Conservation (phyloP, 2,113 vertebrate genomes). For the Campylorhamphus procurvoides region DNA sequence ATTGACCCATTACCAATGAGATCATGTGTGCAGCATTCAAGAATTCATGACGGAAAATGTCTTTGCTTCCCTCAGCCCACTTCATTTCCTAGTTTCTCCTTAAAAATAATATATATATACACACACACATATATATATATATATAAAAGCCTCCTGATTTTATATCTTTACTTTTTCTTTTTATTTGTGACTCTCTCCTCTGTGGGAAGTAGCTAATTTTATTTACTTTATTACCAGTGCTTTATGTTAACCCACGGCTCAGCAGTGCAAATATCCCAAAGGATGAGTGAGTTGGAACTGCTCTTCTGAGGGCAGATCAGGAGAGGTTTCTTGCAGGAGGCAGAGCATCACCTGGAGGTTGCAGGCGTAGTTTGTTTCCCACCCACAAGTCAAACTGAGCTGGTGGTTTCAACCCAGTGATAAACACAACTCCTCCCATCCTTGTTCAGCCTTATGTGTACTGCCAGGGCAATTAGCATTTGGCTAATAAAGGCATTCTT, state of each 20-base stretch:
- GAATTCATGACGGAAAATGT: slow-evolving; percentile 12
- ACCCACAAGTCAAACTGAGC: not conserved
- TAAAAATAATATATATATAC: not conserved
- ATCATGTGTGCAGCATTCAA: not conserved
- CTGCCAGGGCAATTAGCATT: not conserved
- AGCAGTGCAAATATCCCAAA: not conserved
- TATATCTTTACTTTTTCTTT: not conserved
- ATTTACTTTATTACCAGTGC: not conserved
- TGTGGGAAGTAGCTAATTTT: not conserved
- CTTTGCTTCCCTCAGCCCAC: not conserved
- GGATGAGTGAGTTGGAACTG: not conserved
- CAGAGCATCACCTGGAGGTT: not conserved
- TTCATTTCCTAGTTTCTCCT: not conserved
- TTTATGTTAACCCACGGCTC: not conserved
- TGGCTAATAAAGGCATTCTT: not conserved
- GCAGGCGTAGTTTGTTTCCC: not conserved
- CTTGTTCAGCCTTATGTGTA: not conserved
- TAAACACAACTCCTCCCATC: not conserved
- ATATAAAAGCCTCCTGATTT: not conserved
- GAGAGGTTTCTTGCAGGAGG: not conserved
- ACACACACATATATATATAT: no score
- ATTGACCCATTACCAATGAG: slow-evolving; percentile 50
- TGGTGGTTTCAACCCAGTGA: not conserved
- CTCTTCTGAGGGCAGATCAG: not conserved
- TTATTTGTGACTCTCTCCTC: not conserved